Conservation (phyloP, 2,888 invertebrate genomes). For the Pammene fasciana region DNA sequence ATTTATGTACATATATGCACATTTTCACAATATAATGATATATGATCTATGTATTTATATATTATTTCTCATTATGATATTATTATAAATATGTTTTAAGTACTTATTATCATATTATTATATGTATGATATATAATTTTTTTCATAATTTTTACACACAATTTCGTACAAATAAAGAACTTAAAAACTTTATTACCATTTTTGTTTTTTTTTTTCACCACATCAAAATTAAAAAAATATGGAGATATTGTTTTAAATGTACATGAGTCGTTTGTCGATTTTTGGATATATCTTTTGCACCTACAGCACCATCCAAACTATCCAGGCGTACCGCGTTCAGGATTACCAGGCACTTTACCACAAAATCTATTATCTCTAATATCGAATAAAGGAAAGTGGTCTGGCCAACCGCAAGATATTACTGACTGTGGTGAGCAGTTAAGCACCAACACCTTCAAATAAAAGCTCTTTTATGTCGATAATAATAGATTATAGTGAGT, state of each 20-base stretch:
- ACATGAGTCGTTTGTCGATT: too few species aligned
- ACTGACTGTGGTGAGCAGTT: background rate
- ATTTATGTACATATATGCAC: conserved; percentile 43
- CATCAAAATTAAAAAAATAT: background rate
- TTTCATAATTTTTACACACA: conserved; percentile 49
- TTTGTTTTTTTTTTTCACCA: conserved; percentile 25
- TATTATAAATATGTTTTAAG: conserved; percentile 36
- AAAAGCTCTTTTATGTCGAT: background rate
- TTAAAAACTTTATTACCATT: conserved; percentile 49
- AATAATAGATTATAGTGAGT: too few species aligned
- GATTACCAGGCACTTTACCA: background rate
- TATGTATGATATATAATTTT: conserved; percentile 39
- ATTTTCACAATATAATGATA: conserved; percentile 42
- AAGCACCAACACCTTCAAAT: conserved; percentile 1
- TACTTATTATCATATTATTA: conserved; percentile 17
- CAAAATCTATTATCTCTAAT: conserved; percentile 21
- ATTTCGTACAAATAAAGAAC: conserved; percentile 79
- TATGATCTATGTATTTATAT: conserved; percentile 43
- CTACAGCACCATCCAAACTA: background rate
- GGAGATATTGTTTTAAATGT: background rate
- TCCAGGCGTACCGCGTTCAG: background rate
- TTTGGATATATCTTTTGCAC: too few species aligned
- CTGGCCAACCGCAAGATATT: conserved; percentile 13
- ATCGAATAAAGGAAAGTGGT: conserved; percentile 5
- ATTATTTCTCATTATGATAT: conserved; percentile 43